These are phyloP conservation scores for Myotis brandtii DNA, from an alignment of 2,113 vertebrate genomes.

Conservation along the genomic window DNA sequence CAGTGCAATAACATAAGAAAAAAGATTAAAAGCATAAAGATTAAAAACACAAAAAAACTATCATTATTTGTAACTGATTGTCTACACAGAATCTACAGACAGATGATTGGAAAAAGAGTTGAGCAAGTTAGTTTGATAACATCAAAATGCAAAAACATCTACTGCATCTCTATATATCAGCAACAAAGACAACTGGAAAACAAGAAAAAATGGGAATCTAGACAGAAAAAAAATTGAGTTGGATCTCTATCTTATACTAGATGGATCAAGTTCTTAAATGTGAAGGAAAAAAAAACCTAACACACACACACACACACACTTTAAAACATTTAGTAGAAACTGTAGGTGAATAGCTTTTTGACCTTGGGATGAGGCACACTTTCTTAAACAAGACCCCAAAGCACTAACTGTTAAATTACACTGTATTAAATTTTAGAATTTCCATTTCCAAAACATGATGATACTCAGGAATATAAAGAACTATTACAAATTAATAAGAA, in stretches of 20 bases:
- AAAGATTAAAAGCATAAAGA: neutral
- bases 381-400: neutral
- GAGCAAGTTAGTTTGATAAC: neutral
- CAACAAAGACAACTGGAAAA: neutral
- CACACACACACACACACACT: neutral
- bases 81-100: neutral
- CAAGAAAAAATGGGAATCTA: neutral
- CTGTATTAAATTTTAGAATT: neutral
- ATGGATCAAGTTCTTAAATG: neutral
- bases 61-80: neutral
- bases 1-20: neutral
- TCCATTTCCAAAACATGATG: neutral
- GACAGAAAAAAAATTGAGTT: neutral
- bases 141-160: neutral
- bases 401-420: neutral
- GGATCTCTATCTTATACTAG: neutral
- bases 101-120: neutral
- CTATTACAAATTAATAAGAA: neutral
- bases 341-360: neutral
- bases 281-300: neutral
- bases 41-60: neutral
- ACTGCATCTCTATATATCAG: neutral
- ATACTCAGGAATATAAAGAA: constrained; percentile 7
- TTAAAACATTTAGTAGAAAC: neutral
- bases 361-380: neutral